Evolutionary conservation across 2,888 invertebrate genomes (phyloP), one percentile per base, ranked within the genome.

Genomic region (Drosophila tanythrix): DNA sequence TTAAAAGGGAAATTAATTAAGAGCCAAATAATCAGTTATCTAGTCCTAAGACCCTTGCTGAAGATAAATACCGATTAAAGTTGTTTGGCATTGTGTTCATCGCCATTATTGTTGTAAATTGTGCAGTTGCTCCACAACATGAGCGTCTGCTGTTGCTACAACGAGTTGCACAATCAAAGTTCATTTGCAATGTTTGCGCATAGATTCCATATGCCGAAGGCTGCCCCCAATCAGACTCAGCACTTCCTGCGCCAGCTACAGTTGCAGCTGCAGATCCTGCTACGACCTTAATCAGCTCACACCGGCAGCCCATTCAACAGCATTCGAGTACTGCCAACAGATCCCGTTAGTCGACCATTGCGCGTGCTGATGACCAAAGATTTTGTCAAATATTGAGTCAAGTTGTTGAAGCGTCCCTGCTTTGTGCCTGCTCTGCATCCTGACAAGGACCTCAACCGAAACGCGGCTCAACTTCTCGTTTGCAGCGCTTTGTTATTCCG

Each of bases 161-260:
- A 66, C 80, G 71, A 65, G 67, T 70, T 70, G 79, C 76, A 82
- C 82, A 82, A 82, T 82, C 82, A 76, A 74, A 81, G 84, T 83
- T 82, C 81, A 82, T 82, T 82, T 82, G 81, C 77, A 80, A 83
- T 81, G 81, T 81, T 81, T 81, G 81, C 81, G 69, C 81, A 72
- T 70, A 80, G 81, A 74, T 83, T 77, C 65, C 52, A 80, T 74
- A 83, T 77, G 77, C 81, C 74, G 74, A 77, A 74, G 68, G 67
- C 60, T 79, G 63, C 76, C 65, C 62, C 74, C 81, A 74, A 80
- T 74, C 83, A 72, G 60, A 64, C 53, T 59, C 63, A 35, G 56
- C 59, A 71, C 63, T 25, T 61, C 46, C 68, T 53, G 64, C 46
- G 33, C 51, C 48, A n/a, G 15, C 7, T 38, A 25, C 25, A 21